Conservation (phyloP, 1,140 invertebrate species). For the Ostrea edulis region DNA sequence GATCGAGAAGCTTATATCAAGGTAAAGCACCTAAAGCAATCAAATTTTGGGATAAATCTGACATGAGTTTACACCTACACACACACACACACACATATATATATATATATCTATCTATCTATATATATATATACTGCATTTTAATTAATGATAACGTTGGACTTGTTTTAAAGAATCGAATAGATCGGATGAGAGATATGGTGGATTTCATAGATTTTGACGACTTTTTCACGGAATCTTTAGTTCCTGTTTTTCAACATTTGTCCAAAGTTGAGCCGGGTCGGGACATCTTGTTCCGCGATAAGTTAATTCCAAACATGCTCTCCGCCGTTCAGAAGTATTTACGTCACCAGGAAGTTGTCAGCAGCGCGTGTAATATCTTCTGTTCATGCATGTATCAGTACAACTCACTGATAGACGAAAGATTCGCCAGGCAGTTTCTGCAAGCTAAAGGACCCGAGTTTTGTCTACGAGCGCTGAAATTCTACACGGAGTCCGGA, state of each 20-base stretch:
- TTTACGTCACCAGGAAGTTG: slow-evolving; percentile 32
- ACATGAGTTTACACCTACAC: too few relatives aligned
- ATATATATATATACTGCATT: too few relatives aligned
- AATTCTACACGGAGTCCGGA: slow-evolving; percentile 46
- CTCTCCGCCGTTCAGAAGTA: slow-evolving; percentile 45
- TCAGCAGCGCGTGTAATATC: not conserved
- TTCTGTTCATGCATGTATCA: slow-evolving; percentile 58
- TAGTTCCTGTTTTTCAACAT: slow-evolving; percentile 44
- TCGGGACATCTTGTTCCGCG: slow-evolving; percentile 40
- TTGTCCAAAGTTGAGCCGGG: slow-evolving; percentile 32
- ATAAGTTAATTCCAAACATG: slow-evolving; percentile 49
- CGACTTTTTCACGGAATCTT: slow-evolving; percentile 6
- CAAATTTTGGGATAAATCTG: too few relatives aligned
- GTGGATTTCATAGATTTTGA: slow-evolving; percentile 33
- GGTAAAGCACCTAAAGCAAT: not conserved
- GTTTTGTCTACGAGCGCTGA: slow-evolving; percentile 59
- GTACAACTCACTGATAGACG: slow-evolving; percentile 52
- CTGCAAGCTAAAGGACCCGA: slow-evolving; percentile 60
- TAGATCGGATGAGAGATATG: slow-evolving; percentile 47
- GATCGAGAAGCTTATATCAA: not conserved
- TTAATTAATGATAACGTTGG: not conserved
- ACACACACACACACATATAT: too few relatives aligned
- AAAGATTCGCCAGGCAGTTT: slow-evolving; percentile 63
- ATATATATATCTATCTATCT: too few relatives aligned
- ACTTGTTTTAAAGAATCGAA: slow-evolving; percentile 48